Evolutionary conservation across 2,797 vertebrate species (phyloP).

Genomic region (Lerista edwardsae): DNA sequence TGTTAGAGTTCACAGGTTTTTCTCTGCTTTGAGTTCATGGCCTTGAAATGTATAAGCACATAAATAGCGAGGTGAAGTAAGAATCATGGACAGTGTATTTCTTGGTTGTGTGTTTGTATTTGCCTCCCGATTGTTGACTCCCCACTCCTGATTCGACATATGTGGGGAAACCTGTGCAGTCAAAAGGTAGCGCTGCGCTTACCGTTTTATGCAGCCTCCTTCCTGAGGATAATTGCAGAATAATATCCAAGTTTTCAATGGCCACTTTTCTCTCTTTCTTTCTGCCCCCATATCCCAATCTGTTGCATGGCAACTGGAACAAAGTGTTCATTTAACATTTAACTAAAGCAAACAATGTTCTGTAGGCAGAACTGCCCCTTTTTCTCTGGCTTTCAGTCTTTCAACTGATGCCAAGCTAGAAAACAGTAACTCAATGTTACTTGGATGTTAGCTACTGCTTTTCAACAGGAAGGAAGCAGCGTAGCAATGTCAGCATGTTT

Average conservation of each 20-base stretch:
- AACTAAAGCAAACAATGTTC: slow-evolving; percentile 36
- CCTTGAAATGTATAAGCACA: neutral
- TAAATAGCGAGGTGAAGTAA: neutral
- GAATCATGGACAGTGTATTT: neutral
- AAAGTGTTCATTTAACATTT: slow-evolving; percentile 46
- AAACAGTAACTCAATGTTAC: neutral
- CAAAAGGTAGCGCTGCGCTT: slow-evolving; percentile 11
- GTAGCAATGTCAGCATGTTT: neutral
- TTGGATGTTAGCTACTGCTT: slow-evolving; percentile 4
- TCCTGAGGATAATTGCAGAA: slow-evolving; percentile 39
- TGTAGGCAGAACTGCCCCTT: neutral
- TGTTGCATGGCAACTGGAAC: slow-evolving; percentile 33
- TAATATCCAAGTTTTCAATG: slow-evolving; percentile 31
- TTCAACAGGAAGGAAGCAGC: slow-evolving; percentile 15
- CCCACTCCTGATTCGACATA: neutral
- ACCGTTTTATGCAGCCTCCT: slow-evolving; percentile 25
- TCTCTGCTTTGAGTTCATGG: neutral
- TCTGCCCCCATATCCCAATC: slow-evolving; percentile 13
- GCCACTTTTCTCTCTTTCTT: slow-evolving; percentile 11
- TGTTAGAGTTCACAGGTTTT: neutral
- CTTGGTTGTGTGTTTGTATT: slow-evolving; percentile 15
- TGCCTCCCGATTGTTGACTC: slow-evolving; percentile 1
- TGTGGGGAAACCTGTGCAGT: slow-evolving; percentile 8
- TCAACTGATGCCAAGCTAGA: slow-evolving; percentile 23
- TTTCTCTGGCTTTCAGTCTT: slow-evolving; percentile 4